Percentiles rank a stretch among this genome's conserved stretches.
Conservation (phyloP, 2,113 vertebrate genomes). For the Urocolius indicus region DNA sequence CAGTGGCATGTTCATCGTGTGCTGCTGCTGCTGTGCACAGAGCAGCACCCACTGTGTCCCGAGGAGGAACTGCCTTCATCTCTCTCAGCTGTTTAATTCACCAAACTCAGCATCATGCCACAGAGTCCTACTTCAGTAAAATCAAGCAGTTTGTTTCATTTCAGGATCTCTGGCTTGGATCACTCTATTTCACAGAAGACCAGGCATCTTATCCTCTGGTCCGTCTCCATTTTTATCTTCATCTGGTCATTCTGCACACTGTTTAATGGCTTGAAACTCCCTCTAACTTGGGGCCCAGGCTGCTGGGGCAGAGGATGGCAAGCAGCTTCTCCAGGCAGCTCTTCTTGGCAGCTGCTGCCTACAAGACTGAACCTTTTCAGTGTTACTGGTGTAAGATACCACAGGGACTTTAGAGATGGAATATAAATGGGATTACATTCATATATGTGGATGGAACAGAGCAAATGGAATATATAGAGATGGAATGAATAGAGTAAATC, state of each 20-base stretch:
- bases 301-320: neutral
- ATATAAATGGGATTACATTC: neutral
- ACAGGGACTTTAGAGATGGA: neutral
- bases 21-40: neutral
- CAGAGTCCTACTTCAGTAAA: neutral
- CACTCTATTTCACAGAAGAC: neutral
- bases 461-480: neutral
- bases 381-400: neutral
- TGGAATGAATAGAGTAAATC: neutral
- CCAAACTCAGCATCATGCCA: neutral
- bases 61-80: rapidly evolving
- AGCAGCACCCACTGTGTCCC: neutral
- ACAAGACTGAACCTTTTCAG: rapidly evolving
- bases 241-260: neutral
- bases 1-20: rapidly evolving
- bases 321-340: neutral
- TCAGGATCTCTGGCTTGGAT: neutral
- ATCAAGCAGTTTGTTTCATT: neutral
- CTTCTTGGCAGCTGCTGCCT: neutral
- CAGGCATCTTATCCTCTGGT: neutral
- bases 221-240: neutral
- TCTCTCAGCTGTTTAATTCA: neutral
- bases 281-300: neutral
- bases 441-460: neutral
- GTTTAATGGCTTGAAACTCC: neutral